Base-by-base conservation (phyloP, 2,797 vertebrate genomes). In the Argya squamiceps region DNA sequence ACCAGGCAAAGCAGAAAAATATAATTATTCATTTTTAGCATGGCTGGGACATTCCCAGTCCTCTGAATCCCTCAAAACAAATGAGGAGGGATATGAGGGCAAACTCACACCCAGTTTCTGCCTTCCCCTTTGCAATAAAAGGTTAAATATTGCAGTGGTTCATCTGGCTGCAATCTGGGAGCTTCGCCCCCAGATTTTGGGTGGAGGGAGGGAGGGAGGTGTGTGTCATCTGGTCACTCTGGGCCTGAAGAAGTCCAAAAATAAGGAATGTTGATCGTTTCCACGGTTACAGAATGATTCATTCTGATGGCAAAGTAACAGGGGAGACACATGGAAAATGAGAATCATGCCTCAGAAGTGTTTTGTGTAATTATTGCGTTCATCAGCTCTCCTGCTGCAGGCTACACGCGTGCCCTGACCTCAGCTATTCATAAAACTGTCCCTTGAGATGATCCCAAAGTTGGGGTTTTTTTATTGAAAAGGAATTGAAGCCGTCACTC, bases 141-240 rank as follows among this genome's bases (percentile, higher is more conserved):
- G 27, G 62, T 77, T 86, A 71, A 56, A 7, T 46, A 11, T 14
- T 2, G 5, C 3, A 1, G 21, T 15, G 60, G 56, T 37, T 85
- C 69, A n/a, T 56, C 17, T 36, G 17, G 12, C 70, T 76, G 49
- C 78, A 69, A 1, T 6, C 13, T 24, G 60, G 0, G 8, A 88
- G 65, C 37, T 43, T 91, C 24, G 2, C 82, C 84, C 63, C 60
- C 82, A n/a, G 73, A 52, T 11, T 90, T 64, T 37, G 92, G 96
- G 94, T 77, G 96, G 5, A 20, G 53, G 83, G 85, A 20, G 58
- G 82, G 79, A 63, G 79, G 44, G 20, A 5, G 5, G 21, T 0
- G 6, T 56, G 88, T 94, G 88, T 95, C 96, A 96, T 90, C 92
- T 44, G 86, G 89, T 79, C 92, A 84, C 74, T 64, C 43, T 1